Conservation (phyloP, 2,113 vertebrate genomes). For the Siniperca chuatsi region DNA sequence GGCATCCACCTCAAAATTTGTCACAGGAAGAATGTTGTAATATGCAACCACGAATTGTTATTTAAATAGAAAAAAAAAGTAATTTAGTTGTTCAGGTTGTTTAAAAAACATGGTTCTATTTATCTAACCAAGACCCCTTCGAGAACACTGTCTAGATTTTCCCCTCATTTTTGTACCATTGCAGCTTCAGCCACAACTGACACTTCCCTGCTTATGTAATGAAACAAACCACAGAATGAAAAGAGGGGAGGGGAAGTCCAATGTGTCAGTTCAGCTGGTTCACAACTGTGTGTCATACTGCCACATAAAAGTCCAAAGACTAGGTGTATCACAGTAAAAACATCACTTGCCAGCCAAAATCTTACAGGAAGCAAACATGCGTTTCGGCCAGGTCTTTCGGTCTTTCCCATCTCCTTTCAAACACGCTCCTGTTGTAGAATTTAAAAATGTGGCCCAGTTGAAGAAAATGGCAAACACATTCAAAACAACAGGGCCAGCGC, state of each 20-base stretch:
- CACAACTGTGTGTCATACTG: constrained; percentile 51
- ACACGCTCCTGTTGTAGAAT: constrained; percentile 45
- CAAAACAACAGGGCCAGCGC: constrained; percentile 49
- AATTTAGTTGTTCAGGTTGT: not conserved
- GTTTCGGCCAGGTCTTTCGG: constrained; percentile 59
- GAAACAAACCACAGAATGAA: constrained; percentile 50
- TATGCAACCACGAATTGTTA: not conserved
- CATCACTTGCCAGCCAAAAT: constrained; percentile 39
- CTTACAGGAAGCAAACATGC: constrained; percentile 54
- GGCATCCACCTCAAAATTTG: not conserved
- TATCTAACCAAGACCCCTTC: constrained; percentile 3
- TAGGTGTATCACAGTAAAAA: constrained; percentile 73
- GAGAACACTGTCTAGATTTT: constrained; percentile 27
- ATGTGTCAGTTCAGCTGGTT: constrained; percentile 58
- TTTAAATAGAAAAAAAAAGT: not conserved
- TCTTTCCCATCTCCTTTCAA: constrained; percentile 70
- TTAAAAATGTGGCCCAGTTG: constrained; percentile 59
- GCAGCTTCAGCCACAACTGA: constrained; percentile 57
- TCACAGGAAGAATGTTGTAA: not conserved
- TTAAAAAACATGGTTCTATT: constrained; percentile 11
- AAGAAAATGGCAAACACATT: constrained; percentile 54
- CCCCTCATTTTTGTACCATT: constrained; percentile 42
- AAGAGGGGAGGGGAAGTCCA: constrained; percentile 41
- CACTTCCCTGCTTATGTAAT: constrained; percentile 61
- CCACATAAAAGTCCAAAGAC: constrained; percentile 61